Percentiles rank a stretch among this genome's conserved stretches.
Conservation (phyloP, 2,888 invertebrate genomes). For the Tethea ocularis region DNA sequence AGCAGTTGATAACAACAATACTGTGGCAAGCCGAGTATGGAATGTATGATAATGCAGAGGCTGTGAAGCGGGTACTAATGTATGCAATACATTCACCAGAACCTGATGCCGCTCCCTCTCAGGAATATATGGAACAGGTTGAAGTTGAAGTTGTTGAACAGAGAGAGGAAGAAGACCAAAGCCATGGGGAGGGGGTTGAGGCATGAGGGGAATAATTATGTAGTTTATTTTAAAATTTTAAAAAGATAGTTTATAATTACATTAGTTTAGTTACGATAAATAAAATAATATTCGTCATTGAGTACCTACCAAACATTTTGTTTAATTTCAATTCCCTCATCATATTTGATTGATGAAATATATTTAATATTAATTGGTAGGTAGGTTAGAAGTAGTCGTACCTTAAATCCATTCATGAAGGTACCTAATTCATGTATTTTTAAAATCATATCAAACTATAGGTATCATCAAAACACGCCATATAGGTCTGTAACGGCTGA, state of each 20-base stretch:
- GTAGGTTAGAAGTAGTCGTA: too few relatives aligned
- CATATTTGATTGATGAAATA: too few relatives aligned
- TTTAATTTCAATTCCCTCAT: neutral
- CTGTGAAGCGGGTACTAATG: constrained; percentile 66
- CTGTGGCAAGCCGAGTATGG: constrained; percentile 78
- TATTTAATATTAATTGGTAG: too few relatives aligned
- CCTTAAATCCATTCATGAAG: too few relatives aligned
- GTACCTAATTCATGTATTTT: too few relatives aligned
- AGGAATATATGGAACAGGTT: constrained; percentile 23
- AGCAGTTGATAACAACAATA: constrained; percentile 74
- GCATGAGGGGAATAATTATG: too few relatives aligned
- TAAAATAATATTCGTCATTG: neutral
- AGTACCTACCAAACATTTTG: neutral
- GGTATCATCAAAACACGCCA: too few relatives aligned
- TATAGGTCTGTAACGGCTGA: too few relatives aligned
- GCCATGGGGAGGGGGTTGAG: constrained; percentile 20
- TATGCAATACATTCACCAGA: constrained; percentile 51
- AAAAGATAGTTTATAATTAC: neutral
- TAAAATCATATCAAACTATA: too few relatives aligned
- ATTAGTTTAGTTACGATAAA: neutral
- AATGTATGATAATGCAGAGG: constrained; percentile 66
- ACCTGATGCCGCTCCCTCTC: constrained; percentile 24
- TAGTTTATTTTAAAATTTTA: too few relatives aligned
- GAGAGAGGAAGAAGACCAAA: constrained; percentile 31
- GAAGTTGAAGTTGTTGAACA: constrained; percentile 32